phyloP scores from a whole-genome alignment of 37 sponge, comb jelly and placozoan genomes.

The Lycopodina hypogea region DNA sequence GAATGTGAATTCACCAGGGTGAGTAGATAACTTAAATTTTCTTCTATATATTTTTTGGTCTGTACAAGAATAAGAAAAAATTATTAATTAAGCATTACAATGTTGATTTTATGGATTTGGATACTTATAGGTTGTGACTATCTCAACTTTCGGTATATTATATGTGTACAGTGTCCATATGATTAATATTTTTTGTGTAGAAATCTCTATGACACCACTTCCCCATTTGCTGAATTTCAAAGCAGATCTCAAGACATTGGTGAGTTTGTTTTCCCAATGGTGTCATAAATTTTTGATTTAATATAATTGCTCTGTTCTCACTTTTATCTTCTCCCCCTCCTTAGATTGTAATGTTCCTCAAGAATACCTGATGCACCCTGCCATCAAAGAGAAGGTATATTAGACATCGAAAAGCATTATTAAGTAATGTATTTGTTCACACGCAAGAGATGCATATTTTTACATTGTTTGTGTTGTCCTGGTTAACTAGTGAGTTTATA shows the following conservation, averaged over 20 bases:
- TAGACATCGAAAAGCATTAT: too few relatives aligned
- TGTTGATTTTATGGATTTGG: too few relatives aligned
- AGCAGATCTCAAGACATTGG: conserved; percentile 90
- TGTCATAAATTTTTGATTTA: neutral
- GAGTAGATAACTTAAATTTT: too few relatives aligned
- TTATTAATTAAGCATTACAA: too few relatives aligned
- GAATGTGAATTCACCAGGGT: conserved; percentile 89
- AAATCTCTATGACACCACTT: conserved; percentile 88
- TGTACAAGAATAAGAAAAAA: too few relatives aligned
- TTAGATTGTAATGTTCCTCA: conserved; percentile 88
- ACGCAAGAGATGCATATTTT: neutral
- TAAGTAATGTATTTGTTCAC: too few relatives aligned
- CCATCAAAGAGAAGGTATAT: conserved; percentile 90
- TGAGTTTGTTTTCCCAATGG: neutral
- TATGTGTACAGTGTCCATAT: too few relatives aligned
- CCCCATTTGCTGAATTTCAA: conserved; percentile 94
- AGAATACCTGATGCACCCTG: conserved; percentile 84
- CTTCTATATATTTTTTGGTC: too few relatives aligned
- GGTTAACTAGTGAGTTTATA: too few relatives aligned
- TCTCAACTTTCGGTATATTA: neutral
- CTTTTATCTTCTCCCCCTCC: neutral
- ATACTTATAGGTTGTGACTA: neutral
- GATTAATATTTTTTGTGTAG: conserved; percentile 45
- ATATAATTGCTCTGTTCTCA: too few relatives aligned
- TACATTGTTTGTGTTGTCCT: too few relatives aligned